Evolutionary conservation across 1,140 invertebrate species (phyloP).

Genomic region (Spodoptera frugiperda): DNA sequence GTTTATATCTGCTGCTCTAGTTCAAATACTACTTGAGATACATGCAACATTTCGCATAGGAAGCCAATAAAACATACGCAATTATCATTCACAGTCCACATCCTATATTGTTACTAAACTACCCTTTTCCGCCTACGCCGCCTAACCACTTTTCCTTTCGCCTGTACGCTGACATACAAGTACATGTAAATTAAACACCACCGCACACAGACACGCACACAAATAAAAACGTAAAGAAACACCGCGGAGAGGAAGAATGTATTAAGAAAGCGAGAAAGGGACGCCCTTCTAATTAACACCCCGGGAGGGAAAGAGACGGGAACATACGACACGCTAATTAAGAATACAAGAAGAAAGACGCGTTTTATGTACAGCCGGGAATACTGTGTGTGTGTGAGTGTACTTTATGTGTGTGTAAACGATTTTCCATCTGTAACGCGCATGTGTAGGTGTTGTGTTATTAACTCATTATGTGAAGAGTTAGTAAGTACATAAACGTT

Average conservation of each 20-base stretch:
- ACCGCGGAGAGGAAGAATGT: slow-evolving; percentile 85
- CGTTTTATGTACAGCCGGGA: slow-evolving; percentile 78
- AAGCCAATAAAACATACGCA: not conserved
- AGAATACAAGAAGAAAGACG: slow-evolving; percentile 86
- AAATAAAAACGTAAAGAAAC: slow-evolving; percentile 86
- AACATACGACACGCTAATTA: slow-evolving; percentile 83
- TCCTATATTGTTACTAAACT: slow-evolving; percentile 14
- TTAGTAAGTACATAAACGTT: slow-evolving; percentile 79
- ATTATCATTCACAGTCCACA: not conserved
- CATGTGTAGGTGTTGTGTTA: slow-evolving; percentile 78
- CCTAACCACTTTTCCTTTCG: slow-evolving; percentile 54
- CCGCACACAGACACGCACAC: slow-evolving; percentile 85
- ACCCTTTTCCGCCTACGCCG: slow-evolving; percentile 32
- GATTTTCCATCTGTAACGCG: slow-evolving; percentile 75
- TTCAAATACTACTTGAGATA: not conserved
- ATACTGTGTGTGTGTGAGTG: slow-evolving; percentile 67
- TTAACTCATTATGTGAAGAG: slow-evolving; percentile 86
- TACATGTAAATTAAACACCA: slow-evolving; percentile 86
- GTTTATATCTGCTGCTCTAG: no score
- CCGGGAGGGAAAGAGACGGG: slow-evolving; percentile 64
- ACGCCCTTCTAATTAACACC: slow-evolving; percentile 81
- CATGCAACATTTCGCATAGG: not conserved
- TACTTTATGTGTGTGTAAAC: slow-evolving; percentile 67
- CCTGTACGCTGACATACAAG: slow-evolving; percentile 83
- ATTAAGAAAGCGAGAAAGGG: slow-evolving; percentile 84